phyloP scores from a whole-genome alignment of 2,888 invertebrate genomes.

The Himalopsyche japonica region DNA sequence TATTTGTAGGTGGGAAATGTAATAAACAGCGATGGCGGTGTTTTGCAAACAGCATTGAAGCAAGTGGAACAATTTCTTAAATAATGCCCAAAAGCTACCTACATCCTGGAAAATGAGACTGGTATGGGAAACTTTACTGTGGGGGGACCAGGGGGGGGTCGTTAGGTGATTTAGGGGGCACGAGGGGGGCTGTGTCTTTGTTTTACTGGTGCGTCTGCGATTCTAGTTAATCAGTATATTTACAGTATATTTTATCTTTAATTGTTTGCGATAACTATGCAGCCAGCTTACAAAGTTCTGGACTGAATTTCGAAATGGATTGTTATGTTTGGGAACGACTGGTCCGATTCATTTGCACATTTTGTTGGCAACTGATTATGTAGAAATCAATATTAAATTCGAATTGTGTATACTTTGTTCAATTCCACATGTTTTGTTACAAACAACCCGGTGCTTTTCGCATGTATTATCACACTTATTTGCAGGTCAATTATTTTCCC shows the following conservation, averaged over 20 bases:
- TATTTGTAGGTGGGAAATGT: conserved; percentile 33
- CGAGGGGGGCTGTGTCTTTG: conserved; percentile 10
- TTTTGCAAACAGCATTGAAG: conserved; percentile 38
- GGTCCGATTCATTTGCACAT: no score
- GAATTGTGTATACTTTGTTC: no score
- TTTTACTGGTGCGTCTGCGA: conserved; percentile 35
- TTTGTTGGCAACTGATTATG: no score
- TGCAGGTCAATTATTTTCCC: no score
- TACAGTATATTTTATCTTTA: conserved; percentile 34
- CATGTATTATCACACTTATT: no score
- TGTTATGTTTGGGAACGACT: no score
- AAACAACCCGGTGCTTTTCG: no score
- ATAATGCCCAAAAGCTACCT: conserved; percentile 25
- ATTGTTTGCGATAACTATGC: conserved; percentile 19
- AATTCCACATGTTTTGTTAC: no score
- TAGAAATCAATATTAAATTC: no score
- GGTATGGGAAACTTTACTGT: neutral
- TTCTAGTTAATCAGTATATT: conserved; percentile 36
- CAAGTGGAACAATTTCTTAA: conserved; percentile 39
- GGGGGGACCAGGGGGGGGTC: neutral
- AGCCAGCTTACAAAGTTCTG: neutral
- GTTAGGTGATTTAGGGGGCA: neutral
- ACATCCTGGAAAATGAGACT: neutral
- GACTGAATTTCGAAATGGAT: neutral
- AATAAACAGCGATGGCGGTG: conserved; percentile 36